Base-by-base conservation (phyloP, 1,140 invertebrate species). In the Bombus confusus region DNA sequence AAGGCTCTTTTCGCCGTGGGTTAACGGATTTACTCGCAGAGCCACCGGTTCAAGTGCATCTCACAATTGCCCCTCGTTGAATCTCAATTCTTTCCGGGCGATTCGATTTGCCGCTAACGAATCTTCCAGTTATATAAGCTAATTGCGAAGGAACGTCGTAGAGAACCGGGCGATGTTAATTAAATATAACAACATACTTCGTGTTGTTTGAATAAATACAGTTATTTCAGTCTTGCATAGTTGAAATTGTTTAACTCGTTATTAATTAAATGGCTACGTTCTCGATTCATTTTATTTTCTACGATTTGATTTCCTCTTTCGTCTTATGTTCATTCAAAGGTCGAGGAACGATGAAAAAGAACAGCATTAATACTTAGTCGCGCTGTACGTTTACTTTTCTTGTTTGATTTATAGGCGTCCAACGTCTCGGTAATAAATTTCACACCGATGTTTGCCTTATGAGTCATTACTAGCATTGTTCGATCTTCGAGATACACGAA, bases 81-180 rank as follows among this genome's bases (percentile, higher is more conserved):
- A 76, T 68, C 43, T 62, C 59, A 31, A 76, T 76, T 76, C 57
- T 75, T 77, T 74, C 52, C 57, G 57, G n/a, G 15, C 41, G 71
- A 82, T 82, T 64, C 52, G 80, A 75, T 82, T 82, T 52, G n/a
- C 41, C 73, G 34, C 52, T 69, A 80, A 80, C 78, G 78, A 80
- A 71, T 71, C 64, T 71, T 71, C 1, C 37, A 39, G 78, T 80
- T 69, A 39, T 39, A 22, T 34, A 39, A 80, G n/a, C 47, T 71
- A 71, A 80, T 80, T 71, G 66, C 66, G 12, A 18, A 22, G 34
- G 25, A 52, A 69, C 64, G n/a, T 31, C 64, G 41, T 34, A 13
- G n/a, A 41, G 31, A 4, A 68, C 22, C 18, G 28, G 28, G 12
- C 64, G 25, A 47, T 39, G 34, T 71, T 43, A 80, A 80, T 80